Evolutionary conservation across 2,888 invertebrate species (phyloP).

Genomic region (Oxystoma pomonae): DNA sequence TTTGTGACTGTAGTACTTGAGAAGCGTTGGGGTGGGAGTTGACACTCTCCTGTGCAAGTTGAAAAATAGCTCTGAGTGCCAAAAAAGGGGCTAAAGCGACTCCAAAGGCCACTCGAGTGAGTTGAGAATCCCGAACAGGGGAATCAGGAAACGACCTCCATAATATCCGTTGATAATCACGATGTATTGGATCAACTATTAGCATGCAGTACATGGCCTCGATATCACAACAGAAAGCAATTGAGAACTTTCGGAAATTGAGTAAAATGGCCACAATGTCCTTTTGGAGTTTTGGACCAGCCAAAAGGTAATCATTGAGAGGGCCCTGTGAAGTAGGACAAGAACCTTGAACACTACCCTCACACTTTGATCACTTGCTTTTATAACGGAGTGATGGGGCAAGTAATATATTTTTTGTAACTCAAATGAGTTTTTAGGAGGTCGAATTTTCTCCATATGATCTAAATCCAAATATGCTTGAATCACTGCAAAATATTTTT

Average conservation of each 20-base stretch:
- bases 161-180: slow-evolving; percentile 10
- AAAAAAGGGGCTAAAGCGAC: slow-evolving; percentile 6
- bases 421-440: not conserved
- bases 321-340: too few relatives aligned
- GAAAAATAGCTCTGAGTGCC: not conserved
- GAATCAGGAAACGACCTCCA: slow-evolving; percentile 6
- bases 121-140: slow-evolving; percentile 9
- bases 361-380: not conserved
- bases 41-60: not conserved
- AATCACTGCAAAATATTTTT: too few relatives aligned
- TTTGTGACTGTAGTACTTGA: not conserved
- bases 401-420: not conserved
- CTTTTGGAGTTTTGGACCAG: too few relatives aligned
- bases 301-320: too few relatives aligned
- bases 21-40: not conserved
- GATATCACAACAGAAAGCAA: too few relatives aligned
- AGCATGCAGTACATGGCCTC: too few relatives aligned
- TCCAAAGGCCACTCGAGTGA: slow-evolving; percentile 10
- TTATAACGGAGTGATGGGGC: not conserved
- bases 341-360: slow-evolving; percentile 10
- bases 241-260: too few relatives aligned
- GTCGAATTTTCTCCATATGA: not conserved
- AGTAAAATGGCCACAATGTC: too few relatives aligned
- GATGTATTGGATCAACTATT: not conserved
- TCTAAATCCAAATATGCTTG: not conserved